Conservation (phyloP, 2,888 invertebrate species). For the Eilema sororculum region DNA sequence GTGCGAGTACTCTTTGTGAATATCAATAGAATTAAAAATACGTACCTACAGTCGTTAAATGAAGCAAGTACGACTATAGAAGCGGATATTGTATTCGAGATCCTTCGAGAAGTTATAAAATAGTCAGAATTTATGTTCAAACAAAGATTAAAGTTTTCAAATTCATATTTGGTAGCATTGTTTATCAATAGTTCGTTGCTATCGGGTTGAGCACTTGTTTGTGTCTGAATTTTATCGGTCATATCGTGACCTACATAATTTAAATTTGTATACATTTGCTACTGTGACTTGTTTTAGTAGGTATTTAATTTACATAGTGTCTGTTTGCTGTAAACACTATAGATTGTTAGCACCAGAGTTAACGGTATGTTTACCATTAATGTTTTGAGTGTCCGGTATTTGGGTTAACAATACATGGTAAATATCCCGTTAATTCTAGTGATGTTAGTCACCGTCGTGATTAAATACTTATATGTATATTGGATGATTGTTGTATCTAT, state of each 20-base stretch:
- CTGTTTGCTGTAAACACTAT: neutral
- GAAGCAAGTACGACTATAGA: too few species aligned
- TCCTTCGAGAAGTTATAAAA: too few species aligned
- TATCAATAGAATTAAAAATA: too few species aligned
- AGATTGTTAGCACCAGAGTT: neutral
- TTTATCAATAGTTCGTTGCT: slow-evolving; percentile 12
- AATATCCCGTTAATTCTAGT: too few species aligned
- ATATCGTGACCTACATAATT: slow-evolving; percentile 3
- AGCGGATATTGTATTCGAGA: too few species aligned
- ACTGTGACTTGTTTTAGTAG: neutral
- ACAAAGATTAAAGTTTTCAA: neutral
- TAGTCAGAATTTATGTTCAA: neutral
- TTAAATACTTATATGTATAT: too few species aligned
- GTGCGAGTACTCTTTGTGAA: too few species aligned
- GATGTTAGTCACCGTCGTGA: too few species aligned
- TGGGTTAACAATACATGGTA: too few species aligned
- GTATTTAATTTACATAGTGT: neutral
- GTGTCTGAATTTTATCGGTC: slow-evolving; percentile 15
- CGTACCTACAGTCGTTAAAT: too few species aligned
- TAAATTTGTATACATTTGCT: slow-evolving; percentile 7
- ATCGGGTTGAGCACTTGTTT: neutral
- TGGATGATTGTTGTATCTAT: too few species aligned
- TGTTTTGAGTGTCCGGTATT: too few species aligned
- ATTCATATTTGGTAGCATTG: neutral
- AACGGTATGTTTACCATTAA: neutral